Conservation (phyloP, 2,888 invertebrate species). For the Drosophila peninsularis region DNA sequence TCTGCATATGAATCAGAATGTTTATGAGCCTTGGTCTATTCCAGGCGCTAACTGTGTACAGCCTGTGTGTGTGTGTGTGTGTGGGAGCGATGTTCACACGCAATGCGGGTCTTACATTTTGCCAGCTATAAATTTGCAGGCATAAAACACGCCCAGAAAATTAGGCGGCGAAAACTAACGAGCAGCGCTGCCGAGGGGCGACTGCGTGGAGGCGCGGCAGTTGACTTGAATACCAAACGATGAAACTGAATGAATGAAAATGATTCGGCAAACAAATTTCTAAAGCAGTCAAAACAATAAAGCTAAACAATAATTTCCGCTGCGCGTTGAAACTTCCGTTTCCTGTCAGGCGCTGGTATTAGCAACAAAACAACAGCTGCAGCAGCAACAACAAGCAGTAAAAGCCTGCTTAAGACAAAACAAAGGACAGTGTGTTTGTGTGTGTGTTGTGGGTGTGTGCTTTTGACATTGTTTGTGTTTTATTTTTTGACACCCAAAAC, state of each 20-base stretch:
- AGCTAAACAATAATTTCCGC: slow-evolving; percentile 78
- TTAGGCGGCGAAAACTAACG: slow-evolving; percentile 46
- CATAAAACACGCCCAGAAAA: slow-evolving; percentile 62
- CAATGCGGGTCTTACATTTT: slow-evolving; percentile 34
- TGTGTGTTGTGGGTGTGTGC: slow-evolving; percentile 28
- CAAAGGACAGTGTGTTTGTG: slow-evolving; percentile 43
- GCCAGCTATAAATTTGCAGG: slow-evolving; percentile 62
- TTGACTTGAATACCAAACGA: slow-evolving; percentile 36
- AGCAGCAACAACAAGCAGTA: slow-evolving; percentile 11
- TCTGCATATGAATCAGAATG: slow-evolving; percentile 47
- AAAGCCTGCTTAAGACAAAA: slow-evolving; percentile 64
- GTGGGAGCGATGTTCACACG: slow-evolving; percentile 32
- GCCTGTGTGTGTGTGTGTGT: background rate
- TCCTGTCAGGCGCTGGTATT: slow-evolving; percentile 54
- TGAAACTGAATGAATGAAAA: slow-evolving; percentile 61
- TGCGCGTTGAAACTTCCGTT: slow-evolving; percentile 74
- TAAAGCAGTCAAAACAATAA: slow-evolving; percentile 76
- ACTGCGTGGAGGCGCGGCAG: slow-evolving; percentile 14
- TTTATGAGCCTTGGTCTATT: slow-evolving; percentile 24
- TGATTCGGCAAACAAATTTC: slow-evolving; percentile 75
- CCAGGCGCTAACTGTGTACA: background rate
- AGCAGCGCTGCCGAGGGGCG: slow-evolving; percentile 17
- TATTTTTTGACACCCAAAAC: slow-evolving; percentile 51
- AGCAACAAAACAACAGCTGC: slow-evolving; percentile 48
- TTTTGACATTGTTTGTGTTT: slow-evolving; percentile 35